Percentiles rank a stretch among this genome's conserved stretches.
Conservation (phyloP, 2,797 vertebrate genomes). For the Hephaestus fuliginosus region DNA sequence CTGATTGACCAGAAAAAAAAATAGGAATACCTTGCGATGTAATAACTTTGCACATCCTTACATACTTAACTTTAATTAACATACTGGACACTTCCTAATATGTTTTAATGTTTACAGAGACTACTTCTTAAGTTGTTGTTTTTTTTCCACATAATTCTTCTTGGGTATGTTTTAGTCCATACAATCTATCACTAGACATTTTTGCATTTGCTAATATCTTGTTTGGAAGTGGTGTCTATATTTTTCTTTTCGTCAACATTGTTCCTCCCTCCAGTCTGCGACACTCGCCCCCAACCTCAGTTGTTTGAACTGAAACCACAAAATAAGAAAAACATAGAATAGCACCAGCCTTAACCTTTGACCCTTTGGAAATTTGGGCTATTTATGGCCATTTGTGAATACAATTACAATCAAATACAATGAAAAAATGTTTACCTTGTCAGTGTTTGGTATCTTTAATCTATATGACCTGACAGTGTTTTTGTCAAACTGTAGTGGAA, state of each 20-base stretch:
- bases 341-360: neutral
- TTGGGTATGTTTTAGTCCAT: neutral
- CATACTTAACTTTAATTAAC: neutral
- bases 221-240: neutral
- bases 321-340: neutral
- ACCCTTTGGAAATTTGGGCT: too few relatives aligned
- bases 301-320: neutral
- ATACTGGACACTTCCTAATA: neutral
- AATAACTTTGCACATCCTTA: neutral
- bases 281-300: neutral
- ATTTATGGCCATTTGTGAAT: too few relatives aligned
- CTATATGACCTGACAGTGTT: too few relatives aligned
- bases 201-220: neutral
- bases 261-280: neutral
- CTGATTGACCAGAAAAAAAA: neutral
- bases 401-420: too few relatives aligned
- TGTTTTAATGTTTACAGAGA: neutral
- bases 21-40: neutral
- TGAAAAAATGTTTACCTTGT: too few relatives aligned
- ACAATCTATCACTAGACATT: neutral
- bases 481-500: too few relatives aligned
- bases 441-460: too few relatives aligned
- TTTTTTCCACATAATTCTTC: neutral
- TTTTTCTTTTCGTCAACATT: neutral
- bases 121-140: neutral